Base-by-base conservation (phyloP, 2,113 vertebrate species). In the Thoracochromis brauschi region DNA sequence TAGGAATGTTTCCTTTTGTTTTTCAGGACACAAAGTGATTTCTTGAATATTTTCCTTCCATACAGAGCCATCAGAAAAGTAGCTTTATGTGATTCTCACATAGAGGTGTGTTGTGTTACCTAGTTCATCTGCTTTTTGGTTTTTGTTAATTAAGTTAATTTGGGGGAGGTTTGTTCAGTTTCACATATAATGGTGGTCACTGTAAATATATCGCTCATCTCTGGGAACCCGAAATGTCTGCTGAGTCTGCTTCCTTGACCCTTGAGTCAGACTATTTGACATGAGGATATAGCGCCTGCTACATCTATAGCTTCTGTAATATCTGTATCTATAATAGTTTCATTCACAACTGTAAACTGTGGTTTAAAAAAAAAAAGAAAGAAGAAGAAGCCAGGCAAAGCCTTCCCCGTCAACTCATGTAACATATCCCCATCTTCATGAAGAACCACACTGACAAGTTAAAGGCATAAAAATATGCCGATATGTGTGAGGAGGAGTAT, bases 321-420 rank as follows among this genome's bases (percentile, higher is more conserved):
- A 63, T 7, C 58, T 65, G 5, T 19, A 17, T 29, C 0, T 0
- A 45, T 17, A 47, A 0, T 19, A 49, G 42, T 29, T 49, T 75
- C 16, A 6, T 45, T 16, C 7, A 24, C 12, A 71, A 24, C 12
- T 71, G 12, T 9, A 24, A 16, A 68, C 19, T 21, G 5, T 42
- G 12, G 35, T 71, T 13, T 19, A 1, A 29, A 58, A 57, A 29
- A 4, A 9, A 6, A 9, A 5, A 3, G 0, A 9, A 9, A n/a
- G 0, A 9, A 54, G 1, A 12, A 13, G 4, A 2, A 21, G 19
- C 35, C 63, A 45, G 38, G 26, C 42, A 29, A 75, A 47, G 24
- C 24, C 42, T 29, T 26, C 21, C 71, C 9, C 6, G 0, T 49
- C 42, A 16, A 45, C 21, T 45, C 2, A 9, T 45, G 40, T 10